phyloP scores from a whole-genome alignment of 2,888 invertebrate species.

The Andrena bucephala region DNA sequence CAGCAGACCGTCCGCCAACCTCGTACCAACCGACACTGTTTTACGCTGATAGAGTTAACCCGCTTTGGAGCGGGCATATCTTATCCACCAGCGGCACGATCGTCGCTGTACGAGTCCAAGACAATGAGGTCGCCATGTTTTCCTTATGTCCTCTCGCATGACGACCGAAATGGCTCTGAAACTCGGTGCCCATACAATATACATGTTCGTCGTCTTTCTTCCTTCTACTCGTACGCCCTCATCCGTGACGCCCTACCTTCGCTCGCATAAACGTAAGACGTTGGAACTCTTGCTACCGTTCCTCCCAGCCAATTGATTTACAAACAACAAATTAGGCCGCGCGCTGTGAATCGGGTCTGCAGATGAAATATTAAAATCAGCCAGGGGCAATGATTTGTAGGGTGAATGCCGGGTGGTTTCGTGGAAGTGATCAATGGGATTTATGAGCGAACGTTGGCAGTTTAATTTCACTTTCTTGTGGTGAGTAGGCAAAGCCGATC shows the following conservation, averaged over 20 bases:
- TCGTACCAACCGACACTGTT: constrained; percentile 1
- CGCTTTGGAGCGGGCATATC: constrained; percentile 66
- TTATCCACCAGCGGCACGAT: constrained; percentile 70
- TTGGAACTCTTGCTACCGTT: constrained; percentile 55
- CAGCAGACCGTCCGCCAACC: constrained; percentile 13
- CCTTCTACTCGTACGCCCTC: constrained; percentile 78
- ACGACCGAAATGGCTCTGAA: constrained; percentile 78
- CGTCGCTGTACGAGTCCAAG: constrained; percentile 67
- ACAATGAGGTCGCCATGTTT: constrained; percentile 83
- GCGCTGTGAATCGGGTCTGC: constrained; percentile 24
- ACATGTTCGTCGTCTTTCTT: constrained; percentile 77
- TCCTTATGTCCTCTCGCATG: constrained; percentile 80
- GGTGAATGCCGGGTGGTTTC: neutral
- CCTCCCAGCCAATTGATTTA: constrained; percentile 58
- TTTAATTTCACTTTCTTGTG: constrained; percentile 13
- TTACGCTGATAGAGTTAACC: constrained; percentile 57
- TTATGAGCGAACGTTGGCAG: neutral
- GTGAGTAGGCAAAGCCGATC: neutral
- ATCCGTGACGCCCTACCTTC: constrained; percentile 84
- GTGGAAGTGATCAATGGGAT: neutral
- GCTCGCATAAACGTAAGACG: constrained; percentile 76
- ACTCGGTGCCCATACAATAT: constrained; percentile 71
- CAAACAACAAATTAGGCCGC: constrained; percentile 61
- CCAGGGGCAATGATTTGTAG: neutral
- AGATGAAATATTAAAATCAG: constrained; percentile 21